Conservation (phyloP, 2,113 vertebrate genomes). For the Myodes glareolus region DNA sequence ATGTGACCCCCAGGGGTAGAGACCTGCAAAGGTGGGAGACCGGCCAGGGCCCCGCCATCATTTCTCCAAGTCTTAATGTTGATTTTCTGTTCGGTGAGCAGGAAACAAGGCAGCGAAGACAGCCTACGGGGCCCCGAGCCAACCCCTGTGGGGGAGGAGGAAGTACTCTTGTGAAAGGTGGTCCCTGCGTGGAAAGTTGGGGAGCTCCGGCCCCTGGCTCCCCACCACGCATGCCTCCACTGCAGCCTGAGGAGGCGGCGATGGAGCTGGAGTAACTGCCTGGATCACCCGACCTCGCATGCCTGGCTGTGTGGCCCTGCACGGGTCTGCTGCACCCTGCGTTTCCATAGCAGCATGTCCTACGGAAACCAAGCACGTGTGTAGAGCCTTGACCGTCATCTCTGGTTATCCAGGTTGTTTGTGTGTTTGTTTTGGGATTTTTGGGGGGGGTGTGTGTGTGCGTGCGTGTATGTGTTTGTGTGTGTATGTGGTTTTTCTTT, state of each 20-base stretch:
- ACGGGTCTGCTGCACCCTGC: slow-evolving; percentile 55
- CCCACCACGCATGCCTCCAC: neutral
- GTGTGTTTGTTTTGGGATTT: neutral
- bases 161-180: slow-evolving; percentile 90
- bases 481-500: neutral
- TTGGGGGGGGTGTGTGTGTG: neutral
- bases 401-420: neutral
- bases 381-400: slow-evolving; percentile 76
- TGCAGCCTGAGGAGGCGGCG: neutral
- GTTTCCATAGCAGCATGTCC: slow-evolving; percentile 86
- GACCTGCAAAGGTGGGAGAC: neutral
- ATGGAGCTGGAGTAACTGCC: slow-evolving; percentile 79
- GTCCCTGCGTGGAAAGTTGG: neutral
- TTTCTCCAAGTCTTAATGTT: neutral
- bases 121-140: slow-evolving; percentile 88
- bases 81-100: slow-evolving; percentile 84
- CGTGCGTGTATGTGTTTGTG: neutral
- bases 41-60: neutral
- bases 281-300: slow-evolving; percentile 61
- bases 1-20: neutral
- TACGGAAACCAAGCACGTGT: slow-evolving; percentile 75
- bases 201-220: neutral
- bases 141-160: slow-evolving; percentile 91
- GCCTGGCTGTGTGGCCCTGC: slow-evolving; percentile 41
- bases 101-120: slow-evolving; percentile 94